Percentiles rank a stretch among this genome's conserved stretches.
These are phyloP conservation scores for Ranitomeya variabilis DNA, from an alignment of 2,113 vertebrate genomes.

Conservation along the genomic window DNA sequence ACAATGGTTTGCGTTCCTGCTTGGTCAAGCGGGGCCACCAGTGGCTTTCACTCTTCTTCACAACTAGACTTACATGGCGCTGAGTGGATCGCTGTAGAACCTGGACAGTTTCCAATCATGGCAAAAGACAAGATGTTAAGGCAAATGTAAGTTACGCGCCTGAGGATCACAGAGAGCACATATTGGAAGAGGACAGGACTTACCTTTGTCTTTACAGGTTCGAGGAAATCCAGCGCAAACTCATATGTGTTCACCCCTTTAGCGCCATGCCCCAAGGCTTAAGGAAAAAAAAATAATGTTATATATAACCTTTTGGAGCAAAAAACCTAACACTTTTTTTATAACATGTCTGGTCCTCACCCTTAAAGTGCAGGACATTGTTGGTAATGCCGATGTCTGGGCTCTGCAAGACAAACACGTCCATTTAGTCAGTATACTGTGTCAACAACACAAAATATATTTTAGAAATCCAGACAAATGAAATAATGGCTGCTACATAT, in stretches of 20 bases:
- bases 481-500: background rate
- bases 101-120: background rate
- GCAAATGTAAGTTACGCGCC: background rate
- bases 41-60: conserved; percentile 80
- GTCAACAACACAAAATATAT: background rate
- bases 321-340: no score
- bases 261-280: conserved; percentile 90
- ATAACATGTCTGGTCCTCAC: conserved; percentile 64
- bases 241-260: conserved; percentile 92
- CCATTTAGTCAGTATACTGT: background rate
- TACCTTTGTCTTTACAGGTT: conserved; percentile 86
- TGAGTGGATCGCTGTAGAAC: conserved; percentile 71
- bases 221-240: conserved; percentile 88
- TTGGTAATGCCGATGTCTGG: conserved; percentile 80
- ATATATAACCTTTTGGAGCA: background rate
- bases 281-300: conserved; percentile 57
- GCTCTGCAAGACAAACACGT: conserved; percentile 71
- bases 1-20: conserved; percentile 87
- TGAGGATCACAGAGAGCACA: background rate
- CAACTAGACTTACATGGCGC: conserved; percentile 87
- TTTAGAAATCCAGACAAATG: background rate
- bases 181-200: background rate
- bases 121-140: background rate
- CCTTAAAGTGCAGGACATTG: conserved; percentile 85
- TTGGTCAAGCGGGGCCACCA: conserved; percentile 91